Conservation (phyloP, 2,113 vertebrate genomes). For the Bucco capensis region DNA sequence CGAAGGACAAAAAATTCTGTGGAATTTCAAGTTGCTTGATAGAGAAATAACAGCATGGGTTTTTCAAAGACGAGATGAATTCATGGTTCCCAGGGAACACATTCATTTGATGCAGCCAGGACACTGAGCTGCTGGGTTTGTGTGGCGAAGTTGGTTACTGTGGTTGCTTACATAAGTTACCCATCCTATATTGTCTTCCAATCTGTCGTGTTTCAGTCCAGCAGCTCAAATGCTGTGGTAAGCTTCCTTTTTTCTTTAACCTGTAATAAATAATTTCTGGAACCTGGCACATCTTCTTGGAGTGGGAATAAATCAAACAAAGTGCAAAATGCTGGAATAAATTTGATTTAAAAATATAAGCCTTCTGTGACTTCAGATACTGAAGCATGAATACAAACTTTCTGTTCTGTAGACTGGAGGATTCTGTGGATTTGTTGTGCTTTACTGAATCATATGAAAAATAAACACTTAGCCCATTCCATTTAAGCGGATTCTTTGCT, state of each 20-base stretch:
- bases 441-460: conserved; percentile 49
- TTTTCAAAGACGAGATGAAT: conserved; percentile 62
- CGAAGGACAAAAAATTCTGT: conserved; percentile 44
- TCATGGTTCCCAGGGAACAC: conserved; percentile 57
- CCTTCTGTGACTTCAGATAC: conserved; percentile 32
- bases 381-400: conserved; percentile 17
- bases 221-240: neutral
- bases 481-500: neutral
- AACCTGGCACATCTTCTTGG: conserved; percentile 50
- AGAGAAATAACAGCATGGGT: conserved; percentile 56
- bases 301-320: conserved; percentile 40
- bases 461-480: neutral
- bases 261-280: neutral
- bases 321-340: conserved; percentile 50
- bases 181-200: conserved; percentile 17
- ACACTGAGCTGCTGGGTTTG: neutral
- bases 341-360: conserved; percentile 29
- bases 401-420: conserved; percentile 36
- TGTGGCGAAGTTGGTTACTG: no score
- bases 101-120: conserved; percentile 22
- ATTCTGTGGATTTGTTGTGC: conserved; percentile 37
- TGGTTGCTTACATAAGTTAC: conserved; percentile 24
- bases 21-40: conserved; percentile 64
- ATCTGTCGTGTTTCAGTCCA: neutral
- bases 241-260: conserved; percentile 8